phyloP scores from a whole-genome alignment of 1,140 invertebrate genomes.

The Procambarus virginalis region DNA sequence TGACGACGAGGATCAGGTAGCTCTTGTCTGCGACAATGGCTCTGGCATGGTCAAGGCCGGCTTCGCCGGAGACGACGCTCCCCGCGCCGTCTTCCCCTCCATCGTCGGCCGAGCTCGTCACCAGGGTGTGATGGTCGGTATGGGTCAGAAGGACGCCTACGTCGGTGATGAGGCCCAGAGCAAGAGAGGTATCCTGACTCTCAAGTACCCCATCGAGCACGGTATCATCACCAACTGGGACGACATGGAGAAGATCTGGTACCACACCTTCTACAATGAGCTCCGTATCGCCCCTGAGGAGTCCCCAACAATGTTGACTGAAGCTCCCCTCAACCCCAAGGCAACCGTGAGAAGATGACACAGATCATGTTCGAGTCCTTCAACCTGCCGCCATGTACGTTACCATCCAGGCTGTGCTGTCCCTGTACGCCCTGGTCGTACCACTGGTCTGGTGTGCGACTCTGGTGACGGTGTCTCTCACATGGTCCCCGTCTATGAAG shows the following conservation, averaged over 20 bases:
- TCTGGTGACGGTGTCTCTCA: too few species aligned
- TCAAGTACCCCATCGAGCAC: conserved; percentile 58
- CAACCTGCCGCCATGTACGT: too few species aligned
- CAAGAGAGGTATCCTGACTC: conserved; percentile 59
- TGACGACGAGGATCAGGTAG: background rate
- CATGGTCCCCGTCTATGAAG: too few species aligned
- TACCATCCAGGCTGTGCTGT: too few species aligned
- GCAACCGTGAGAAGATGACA: too few species aligned
- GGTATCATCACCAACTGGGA: conserved; percentile 59
- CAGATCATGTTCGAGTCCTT: too few species aligned
- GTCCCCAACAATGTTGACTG: too few species aligned
- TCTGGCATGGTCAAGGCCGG: conserved; percentile 58
- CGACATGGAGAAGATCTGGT: conserved; percentile 63
- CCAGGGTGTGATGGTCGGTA: conserved; percentile 60
- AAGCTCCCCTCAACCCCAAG: too few species aligned
- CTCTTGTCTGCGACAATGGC: conserved; percentile 52
- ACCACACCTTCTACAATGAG: conserved; percentile 10
- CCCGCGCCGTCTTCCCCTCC: conserved; percentile 28
- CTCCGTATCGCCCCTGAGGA: too few species aligned
- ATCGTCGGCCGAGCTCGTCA: conserved; percentile 55
- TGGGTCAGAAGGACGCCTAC: conserved; percentile 61
- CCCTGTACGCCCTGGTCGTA: too few species aligned
- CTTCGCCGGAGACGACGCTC: conserved; percentile 37
- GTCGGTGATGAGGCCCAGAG: conserved; percentile 57
- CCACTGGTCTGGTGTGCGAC: too few species aligned